phyloP scores from a whole-genome alignment of 2,888 invertebrate species.

The Acanthosepion pharaonis region DNA sequence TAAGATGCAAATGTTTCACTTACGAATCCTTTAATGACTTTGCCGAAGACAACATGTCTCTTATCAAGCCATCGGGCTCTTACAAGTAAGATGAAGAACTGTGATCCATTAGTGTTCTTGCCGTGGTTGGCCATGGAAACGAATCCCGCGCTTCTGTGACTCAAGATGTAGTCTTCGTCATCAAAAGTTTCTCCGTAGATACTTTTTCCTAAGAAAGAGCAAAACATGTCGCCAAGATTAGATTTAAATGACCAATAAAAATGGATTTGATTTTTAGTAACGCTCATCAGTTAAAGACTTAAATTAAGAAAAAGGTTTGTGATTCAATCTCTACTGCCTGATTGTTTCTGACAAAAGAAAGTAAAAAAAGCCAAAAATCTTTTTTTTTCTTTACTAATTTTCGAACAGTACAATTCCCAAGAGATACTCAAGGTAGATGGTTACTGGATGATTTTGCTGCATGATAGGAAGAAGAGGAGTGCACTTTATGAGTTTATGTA shows the following conservation, averaged over 20 bases:
- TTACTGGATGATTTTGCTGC: too few relatives aligned
- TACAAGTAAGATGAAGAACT: conserved; percentile 71
- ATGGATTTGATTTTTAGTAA: too few relatives aligned
- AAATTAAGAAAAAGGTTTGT: too few relatives aligned
- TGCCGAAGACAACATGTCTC: conserved; percentile 72
- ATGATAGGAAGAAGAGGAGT: too few relatives aligned
- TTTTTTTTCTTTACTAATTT: too few relatives aligned
- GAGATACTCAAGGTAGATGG: too few relatives aligned
- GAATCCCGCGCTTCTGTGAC: conserved; percentile 69
- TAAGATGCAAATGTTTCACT: conserved; percentile 50
- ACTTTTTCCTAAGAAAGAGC: conserved; percentile 61
- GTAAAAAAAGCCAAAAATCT: too few relatives aligned
- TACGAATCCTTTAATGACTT: conserved; percentile 70
- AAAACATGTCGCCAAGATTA: not conserved
- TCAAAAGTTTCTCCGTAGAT: conserved; percentile 69
- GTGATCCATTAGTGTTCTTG: conserved; percentile 70
- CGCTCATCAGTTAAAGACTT: too few relatives aligned
- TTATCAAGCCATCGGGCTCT: conserved; percentile 71
- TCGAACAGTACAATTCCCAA: too few relatives aligned
- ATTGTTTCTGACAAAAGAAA: too few relatives aligned
- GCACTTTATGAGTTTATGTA: too few relatives aligned
- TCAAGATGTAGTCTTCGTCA: conserved; percentile 69
- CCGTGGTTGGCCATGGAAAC: conserved; percentile 73
- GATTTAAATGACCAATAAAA: not conserved
- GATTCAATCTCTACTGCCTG: too few relatives aligned